Conservation (phyloP, 1,140 invertebrate genomes). For the Drosophila tristis region DNA sequence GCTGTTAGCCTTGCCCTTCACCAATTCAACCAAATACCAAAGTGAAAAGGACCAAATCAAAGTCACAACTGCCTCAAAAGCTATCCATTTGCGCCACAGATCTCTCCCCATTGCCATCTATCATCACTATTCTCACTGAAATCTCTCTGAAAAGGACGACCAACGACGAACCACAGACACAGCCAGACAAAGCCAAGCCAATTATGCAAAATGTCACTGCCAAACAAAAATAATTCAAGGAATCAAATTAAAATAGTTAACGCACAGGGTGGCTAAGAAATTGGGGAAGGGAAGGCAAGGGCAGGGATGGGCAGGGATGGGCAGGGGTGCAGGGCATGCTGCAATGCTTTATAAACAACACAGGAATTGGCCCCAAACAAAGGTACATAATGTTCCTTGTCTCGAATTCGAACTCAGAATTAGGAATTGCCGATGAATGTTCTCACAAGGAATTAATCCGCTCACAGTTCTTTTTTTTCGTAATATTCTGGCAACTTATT, state of each 20-base stretch:
- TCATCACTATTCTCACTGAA: background rate
- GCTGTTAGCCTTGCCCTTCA: conserved; percentile 3
- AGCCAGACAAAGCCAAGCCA: conserved; percentile 67
- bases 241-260: conserved; percentile 35
- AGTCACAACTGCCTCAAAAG: conserved; percentile 44
- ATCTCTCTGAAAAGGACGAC: conserved; percentile 33
- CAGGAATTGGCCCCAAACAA: conserved; percentile 22
- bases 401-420: conserved; percentile 13
- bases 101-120: conserved; percentile 11
- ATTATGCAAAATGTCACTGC: conserved; percentile 55
- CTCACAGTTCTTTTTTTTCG: conserved; percentile 16
- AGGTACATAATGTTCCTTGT: conserved; percentile 32
- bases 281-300: background rate
- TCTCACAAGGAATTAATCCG: conserved; percentile 30
- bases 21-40: conserved; percentile 3
- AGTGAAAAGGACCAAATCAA: conserved; percentile 61
- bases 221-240: conserved; percentile 16
- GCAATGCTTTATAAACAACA: conserved; percentile 6
- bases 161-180: conserved; percentile 37
- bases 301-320: background rate
- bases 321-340: background rate
- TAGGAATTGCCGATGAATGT: conserved; percentile 40
- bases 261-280: background rate
- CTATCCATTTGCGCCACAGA: conserved; percentile 20
- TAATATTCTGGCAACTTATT: conserved; percentile 2